phyloP scores from a whole-genome alignment of 2,888 invertebrate genomes.

The Drosophila aldrichi region DNA sequence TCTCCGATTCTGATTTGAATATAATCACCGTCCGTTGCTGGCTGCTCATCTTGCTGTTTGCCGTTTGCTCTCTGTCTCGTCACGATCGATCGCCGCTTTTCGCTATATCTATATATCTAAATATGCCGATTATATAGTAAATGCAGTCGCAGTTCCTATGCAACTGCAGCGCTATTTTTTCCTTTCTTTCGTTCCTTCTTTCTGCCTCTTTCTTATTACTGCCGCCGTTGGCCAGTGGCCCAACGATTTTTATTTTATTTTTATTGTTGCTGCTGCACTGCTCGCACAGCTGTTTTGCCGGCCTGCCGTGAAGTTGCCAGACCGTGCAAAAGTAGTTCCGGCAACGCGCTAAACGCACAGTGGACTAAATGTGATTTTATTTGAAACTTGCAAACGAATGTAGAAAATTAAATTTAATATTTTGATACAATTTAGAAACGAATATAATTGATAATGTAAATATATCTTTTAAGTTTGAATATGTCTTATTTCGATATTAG shows the following conservation, averaged over 20 bases:
- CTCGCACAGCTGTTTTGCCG: slow-evolving; percentile 25
- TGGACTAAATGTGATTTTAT: neutral
- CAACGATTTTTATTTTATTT: neutral
- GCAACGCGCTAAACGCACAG: neutral
- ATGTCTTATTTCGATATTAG: no score
- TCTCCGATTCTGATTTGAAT: slow-evolving; percentile 85
- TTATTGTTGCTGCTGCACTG: neutral
- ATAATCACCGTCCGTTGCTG: slow-evolving; percentile 82
- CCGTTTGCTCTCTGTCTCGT: slow-evolving; percentile 1
- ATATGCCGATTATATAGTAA: slow-evolving; percentile 11
- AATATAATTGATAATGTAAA: no score
- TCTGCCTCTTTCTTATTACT: neutral
- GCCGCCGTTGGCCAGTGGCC: slow-evolving; percentile 22
- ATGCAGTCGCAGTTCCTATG: slow-evolving; percentile 2
- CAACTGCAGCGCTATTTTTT: neutral
- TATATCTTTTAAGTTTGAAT: no score
- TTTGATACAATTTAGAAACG: no score
- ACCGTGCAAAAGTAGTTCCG: neutral
- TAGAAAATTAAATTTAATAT: no score
- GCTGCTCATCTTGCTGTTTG: slow-evolving; percentile 50
- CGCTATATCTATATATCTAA: slow-evolving; percentile 2
- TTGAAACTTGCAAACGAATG: no score
- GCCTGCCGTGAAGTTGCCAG: slow-evolving; percentile 11
- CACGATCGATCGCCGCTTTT: neutral
- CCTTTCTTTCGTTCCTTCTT: neutral